These are phyloP conservation scores for Drosophila recens DNA, from an alignment of 2,888 invertebrate genomes.

Conservation along the genomic window DNA sequence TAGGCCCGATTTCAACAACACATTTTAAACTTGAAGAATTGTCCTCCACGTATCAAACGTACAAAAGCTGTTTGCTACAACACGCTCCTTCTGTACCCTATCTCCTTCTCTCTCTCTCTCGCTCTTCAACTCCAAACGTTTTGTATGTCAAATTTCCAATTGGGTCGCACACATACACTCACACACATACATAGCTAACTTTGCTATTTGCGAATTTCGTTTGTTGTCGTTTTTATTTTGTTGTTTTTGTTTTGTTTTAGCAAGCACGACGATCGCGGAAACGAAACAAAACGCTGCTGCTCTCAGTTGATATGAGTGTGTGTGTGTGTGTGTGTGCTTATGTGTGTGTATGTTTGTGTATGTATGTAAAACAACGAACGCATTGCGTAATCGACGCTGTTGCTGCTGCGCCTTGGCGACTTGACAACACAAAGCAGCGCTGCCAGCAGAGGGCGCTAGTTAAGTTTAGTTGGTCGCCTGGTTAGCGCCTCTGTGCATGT, in stretches of 20 bases:
- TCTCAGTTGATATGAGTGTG: conserved; percentile 21
- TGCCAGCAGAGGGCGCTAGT: conserved; percentile 57
- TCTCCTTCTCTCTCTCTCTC: conserved; percentile 9
- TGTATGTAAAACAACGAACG: conserved; percentile 62
- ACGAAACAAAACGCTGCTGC: conserved; percentile 68
- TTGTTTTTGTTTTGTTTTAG: conserved; percentile 41
- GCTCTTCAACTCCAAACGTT: conserved; percentile 22
- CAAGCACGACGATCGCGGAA: conserved; percentile 73
- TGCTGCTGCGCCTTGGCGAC: conserved; percentile 59
- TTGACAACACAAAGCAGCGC: conserved; percentile 72
- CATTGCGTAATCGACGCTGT: conserved; percentile 75
- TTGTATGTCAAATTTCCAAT: conserved; percentile 76
- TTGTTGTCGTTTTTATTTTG: conserved; percentile 10
- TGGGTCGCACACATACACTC: conserved; percentile 73
- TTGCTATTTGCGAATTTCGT: conserved; percentile 67
- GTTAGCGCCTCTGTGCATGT: conserved; percentile 50
- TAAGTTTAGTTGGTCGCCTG: conserved; percentile 61
- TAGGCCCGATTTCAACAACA: neutral
- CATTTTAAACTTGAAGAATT: neutral
- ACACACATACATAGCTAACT: conserved; percentile 60
- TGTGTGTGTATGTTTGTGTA: conserved; percentile 35
- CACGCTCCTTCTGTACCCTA: neutral
- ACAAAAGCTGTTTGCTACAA: conserved; percentile 1
- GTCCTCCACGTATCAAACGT: neutral
- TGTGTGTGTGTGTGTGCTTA: conserved; percentile 21